These are phyloP conservation scores for Diaprepes abbreviatus DNA, from an alignment of 2,888 invertebrate species.

Conservation along the genomic window DNA sequence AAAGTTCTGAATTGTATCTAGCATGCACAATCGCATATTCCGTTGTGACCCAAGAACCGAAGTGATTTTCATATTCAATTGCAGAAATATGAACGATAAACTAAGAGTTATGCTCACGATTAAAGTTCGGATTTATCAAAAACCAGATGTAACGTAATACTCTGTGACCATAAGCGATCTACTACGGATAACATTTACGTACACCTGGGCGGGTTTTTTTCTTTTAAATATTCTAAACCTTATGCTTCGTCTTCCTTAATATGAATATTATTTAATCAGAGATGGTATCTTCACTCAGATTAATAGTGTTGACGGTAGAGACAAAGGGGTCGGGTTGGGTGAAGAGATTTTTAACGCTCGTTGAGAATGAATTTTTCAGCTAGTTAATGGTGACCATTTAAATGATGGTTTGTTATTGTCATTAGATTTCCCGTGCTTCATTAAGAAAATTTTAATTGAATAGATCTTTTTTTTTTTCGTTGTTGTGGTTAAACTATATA, in stretches of 20 bases:
- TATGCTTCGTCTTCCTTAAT: conserved; percentile 48
- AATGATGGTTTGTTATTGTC: conserved; percentile 40
- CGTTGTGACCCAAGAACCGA: conserved; percentile 23
- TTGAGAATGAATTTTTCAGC: conserved; percentile 53
- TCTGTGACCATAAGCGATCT: conserved; percentile 56
- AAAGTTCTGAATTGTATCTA: conserved; percentile 45
- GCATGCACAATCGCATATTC: conserved; percentile 37
- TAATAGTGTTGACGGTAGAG: conserved; percentile 48
- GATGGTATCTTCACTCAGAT: conserved; percentile 35
- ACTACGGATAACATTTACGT: conserved; percentile 49
- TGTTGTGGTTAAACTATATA: too few species aligned
- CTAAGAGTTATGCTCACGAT: conserved; percentile 58
- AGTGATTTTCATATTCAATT: conserved; percentile 49
- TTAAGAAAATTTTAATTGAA: conserved; percentile 36
- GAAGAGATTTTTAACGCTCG: conserved; percentile 25
- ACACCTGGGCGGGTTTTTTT: conserved; percentile 57
- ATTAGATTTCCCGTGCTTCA: conserved; percentile 33
- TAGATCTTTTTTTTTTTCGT: too few species aligned
- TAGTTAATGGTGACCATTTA: conserved; percentile 59
- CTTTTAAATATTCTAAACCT: conserved; percentile 50
- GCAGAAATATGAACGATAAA: conserved; percentile 52
- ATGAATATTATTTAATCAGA: conserved; percentile 19
- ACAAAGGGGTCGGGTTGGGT: conserved; percentile 44
- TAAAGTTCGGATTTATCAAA: conserved; percentile 59
- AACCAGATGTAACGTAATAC: conserved; percentile 63